Evolutionary conservation across 1,140 invertebrate species (phyloP), one percentile per base, ranked within the genome.

Genomic region (Saccostrea glomerata): DNA sequence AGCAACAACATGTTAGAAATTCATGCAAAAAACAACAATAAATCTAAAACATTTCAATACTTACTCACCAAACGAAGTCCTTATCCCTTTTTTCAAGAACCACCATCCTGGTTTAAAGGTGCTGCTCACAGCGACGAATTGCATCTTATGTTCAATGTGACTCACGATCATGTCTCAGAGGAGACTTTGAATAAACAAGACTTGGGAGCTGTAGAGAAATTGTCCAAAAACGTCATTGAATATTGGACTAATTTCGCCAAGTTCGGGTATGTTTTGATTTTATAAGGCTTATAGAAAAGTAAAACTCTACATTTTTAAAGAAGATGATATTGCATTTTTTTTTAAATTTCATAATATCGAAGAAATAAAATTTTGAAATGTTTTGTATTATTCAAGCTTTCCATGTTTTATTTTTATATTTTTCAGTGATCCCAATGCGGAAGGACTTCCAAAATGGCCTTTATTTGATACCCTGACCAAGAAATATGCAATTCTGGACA

Each of bases 171-270:
- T 17, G 30, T 73, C 13, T 12, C 70, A 25, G 70, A 73, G 25
- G 70, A 66, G 23, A 70, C 23, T 11, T 17, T 30, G 5, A 86
- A 87, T 13, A 60, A 40, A 73, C 56, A 40, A 6, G 58, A 86
- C 11, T 20, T 66, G 20, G 56, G 13, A 9, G 23, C 23, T 4
- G 98, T 99, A 96, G 96, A 97, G 82, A 96, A 97, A 47, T 96
- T 99, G 20, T 97, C 98, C 0, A 97, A 98, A 94, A 97, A 97
- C 87, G 97, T 98, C 86, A 98, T 99, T 96, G 96, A 97, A 40
- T 98, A 98, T 93, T 97, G 98, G 95, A 97, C 97, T 20, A 99
- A 99, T 96, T 99, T 99, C 93, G 98, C 98, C 20, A 97, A 97
- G 93, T 97, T 97, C 23, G 98, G 98, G 98, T 99, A 95, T 97